Evolutionary conservation across 2,888 invertebrate species (phyloP).

Genomic region (Gymnosoma rotundatum): DNA sequence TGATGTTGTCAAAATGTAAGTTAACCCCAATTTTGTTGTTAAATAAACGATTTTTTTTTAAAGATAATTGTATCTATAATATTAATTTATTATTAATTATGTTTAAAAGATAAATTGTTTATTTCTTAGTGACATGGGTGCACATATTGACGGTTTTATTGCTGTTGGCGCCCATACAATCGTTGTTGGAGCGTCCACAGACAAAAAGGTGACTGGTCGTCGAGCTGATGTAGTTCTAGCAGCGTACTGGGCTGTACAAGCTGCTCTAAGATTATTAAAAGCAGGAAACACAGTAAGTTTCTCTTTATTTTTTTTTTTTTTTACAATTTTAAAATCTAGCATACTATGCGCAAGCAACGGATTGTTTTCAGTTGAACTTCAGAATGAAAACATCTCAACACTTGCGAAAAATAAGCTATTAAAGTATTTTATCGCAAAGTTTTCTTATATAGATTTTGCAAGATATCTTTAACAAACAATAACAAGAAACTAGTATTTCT

Average conservation of each 20-base stretch:
- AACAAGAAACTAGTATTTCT: neutral
- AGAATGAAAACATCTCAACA: slow-evolving; percentile 73
- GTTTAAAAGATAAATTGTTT: slow-evolving; percentile 45
- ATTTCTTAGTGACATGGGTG: slow-evolving; percentile 92
- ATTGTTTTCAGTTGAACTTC: slow-evolving; percentile 59
- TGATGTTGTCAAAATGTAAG: slow-evolving; percentile 98
- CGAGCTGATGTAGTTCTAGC: slow-evolving; percentile 98
- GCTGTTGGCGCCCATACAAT: slow-evolving; percentile 98
- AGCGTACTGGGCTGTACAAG: slow-evolving; percentile 97
- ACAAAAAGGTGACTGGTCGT: slow-evolving; percentile 90
- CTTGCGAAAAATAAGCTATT: slow-evolving; percentile 73
- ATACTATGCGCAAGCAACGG: slow-evolving; percentile 66
- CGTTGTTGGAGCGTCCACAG: slow-evolving; percentile 90
- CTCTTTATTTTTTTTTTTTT: neutral
- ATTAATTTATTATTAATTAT: slow-evolving; percentile 12
- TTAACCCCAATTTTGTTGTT: slow-evolving; percentile 74
- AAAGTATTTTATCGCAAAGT: neutral
- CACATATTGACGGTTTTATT: slow-evolving; percentile 99
- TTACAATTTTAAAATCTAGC: too few species aligned
- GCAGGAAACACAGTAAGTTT: slow-evolving; percentile 92
- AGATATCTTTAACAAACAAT: slow-evolving; percentile 1
- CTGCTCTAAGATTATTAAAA: slow-evolving; percentile 95
- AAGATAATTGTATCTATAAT: neutral
- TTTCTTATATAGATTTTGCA: neutral
- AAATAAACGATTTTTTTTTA: too few species aligned